These are phyloP conservation scores for Artibeus lituratus DNA, from an alignment of 2,797 vertebrate genomes.

Conservation along the genomic window DNA sequence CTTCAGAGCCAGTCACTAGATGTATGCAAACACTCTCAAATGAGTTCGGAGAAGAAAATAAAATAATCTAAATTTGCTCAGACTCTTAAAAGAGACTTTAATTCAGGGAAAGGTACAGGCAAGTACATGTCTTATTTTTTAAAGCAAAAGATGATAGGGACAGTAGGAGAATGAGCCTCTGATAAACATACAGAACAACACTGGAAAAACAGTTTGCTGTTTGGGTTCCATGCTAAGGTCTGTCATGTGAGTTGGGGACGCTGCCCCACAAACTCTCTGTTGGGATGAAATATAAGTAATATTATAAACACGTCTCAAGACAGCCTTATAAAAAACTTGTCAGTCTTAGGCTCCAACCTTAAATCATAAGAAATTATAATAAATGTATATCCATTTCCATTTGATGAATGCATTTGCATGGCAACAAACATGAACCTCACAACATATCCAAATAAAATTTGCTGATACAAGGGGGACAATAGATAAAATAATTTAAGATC, in stretches of 20 bases:
- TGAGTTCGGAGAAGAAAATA: neutral
- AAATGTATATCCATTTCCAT: neutral
- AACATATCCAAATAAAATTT: constrained; percentile 23
- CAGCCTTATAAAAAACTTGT: neutral
- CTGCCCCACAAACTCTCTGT: neutral
- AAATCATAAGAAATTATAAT: constrained; percentile 10
- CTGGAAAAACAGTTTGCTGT: constrained; percentile 33
- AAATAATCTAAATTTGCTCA: constrained; percentile 35
- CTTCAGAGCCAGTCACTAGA: constrained; percentile 37
- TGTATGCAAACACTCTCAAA: neutral
- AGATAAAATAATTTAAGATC: neutral
- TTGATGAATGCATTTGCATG: constrained; percentile 2
- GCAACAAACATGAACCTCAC: constrained; percentile 25
- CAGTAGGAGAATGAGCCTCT: neutral
- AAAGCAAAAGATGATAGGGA: neutral
- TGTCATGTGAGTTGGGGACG: neutral
- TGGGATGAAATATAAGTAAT: neutral
- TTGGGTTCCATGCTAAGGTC: constrained; percentile 37
- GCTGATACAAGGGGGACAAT: neutral
- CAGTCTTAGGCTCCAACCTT: neutral
- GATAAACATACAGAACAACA: constrained; percentile 32
- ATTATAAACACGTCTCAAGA: constrained; percentile 62
- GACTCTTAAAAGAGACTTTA: neutral
- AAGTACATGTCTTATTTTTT: neutral
- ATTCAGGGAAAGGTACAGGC: neutral